Percentiles rank a stretch among this genome's conserved stretches.
Evolutionary conservation across 2,113 vertebrate genomes (phyloP).

Genomic region (Myiozetetes cayanensis): DNA sequence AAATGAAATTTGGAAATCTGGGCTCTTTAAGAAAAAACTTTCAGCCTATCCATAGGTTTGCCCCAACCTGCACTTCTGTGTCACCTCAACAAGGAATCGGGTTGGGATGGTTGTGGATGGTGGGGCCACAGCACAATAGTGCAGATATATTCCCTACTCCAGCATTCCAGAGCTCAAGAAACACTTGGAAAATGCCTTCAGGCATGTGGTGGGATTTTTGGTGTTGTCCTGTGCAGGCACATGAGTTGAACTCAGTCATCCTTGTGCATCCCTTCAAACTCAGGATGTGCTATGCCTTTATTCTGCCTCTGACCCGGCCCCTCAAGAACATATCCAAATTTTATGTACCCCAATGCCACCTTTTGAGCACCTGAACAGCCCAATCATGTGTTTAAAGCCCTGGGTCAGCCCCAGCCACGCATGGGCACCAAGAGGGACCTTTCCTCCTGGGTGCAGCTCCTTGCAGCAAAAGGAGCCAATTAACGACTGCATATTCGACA

Average conservation of each 20-base stretch:
- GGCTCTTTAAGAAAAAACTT: neutral
- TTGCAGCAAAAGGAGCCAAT: neutral
- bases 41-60: rapidly evolving
- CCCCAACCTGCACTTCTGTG: rapidly evolving
- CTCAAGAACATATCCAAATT: neutral
- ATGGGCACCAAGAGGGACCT: neutral
- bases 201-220: neutral
- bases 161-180: neutral
- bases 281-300: neutral
- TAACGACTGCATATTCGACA: rapidly evolving
- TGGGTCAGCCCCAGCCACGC: rapidly evolving
- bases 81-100: rapidly evolving
- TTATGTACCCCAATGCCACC: rapidly evolving
- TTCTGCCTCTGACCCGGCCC: neutral
- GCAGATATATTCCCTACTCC: rapidly evolving
- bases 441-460: neutral
- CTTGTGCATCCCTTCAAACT: neutral
- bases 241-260: neutral
- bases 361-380: neutral
- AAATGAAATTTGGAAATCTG: neutral
- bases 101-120: neutral
- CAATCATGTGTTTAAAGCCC: rapidly evolving
- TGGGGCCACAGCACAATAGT: rapidly evolving
- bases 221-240: neutral
- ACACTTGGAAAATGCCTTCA: neutral